Percentiles rank a stretch among this genome's conserved stretches.
Evolutionary conservation across 2,113 vertebrate species (phyloP).

Genomic region (Anhinga anhinga): DNA sequence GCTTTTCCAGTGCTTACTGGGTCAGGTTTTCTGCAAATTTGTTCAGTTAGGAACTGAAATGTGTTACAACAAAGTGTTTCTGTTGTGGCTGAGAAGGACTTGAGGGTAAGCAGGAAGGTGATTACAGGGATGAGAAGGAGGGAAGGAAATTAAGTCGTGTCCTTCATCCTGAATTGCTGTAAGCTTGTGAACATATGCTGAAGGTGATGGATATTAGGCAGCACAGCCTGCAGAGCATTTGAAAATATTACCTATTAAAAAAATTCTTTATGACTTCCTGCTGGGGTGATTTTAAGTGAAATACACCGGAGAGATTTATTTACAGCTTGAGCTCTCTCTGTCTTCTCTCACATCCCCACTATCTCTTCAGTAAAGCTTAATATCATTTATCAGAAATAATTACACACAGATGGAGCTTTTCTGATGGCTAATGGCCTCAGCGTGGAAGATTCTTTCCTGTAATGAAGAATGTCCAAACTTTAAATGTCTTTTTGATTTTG

Average conservation of each 20-base stretch:
- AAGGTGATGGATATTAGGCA: slow-evolving; percentile 33
- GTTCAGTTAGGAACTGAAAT: background rate
- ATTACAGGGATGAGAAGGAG: background rate
- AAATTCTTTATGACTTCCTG: slow-evolving; percentile 62
- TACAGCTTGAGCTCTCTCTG: slow-evolving; percentile 56
- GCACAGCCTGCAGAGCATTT: slow-evolving; percentile 49
- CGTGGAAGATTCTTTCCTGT: slow-evolving; percentile 51
- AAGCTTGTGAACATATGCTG: background rate
- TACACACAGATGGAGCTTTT: slow-evolving; percentile 70
- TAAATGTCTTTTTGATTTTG: slow-evolving; percentile 68
- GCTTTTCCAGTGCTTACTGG: background rate
- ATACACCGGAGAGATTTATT: slow-evolving; percentile 67
- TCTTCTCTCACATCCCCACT: background rate
- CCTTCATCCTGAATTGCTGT: background rate
- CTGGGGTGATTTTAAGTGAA: slow-evolving; percentile 67
- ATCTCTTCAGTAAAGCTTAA: slow-evolving; percentile 68
- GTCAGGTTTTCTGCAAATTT: background rate
- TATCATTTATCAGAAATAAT: slow-evolving; percentile 75
- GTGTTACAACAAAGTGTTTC: background rate
- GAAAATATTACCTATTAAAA: slow-evolving; percentile 66
- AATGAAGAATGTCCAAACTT: slow-evolving; percentile 68
- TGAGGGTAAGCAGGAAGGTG: background rate
- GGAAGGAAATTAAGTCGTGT: background rate
- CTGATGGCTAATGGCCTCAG: slow-evolving; percentile 66
- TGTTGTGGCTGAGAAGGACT: background rate